Evolutionary conservation across 2,888 invertebrate genomes (phyloP).

Genomic region (Gortyna flavago): DNA sequence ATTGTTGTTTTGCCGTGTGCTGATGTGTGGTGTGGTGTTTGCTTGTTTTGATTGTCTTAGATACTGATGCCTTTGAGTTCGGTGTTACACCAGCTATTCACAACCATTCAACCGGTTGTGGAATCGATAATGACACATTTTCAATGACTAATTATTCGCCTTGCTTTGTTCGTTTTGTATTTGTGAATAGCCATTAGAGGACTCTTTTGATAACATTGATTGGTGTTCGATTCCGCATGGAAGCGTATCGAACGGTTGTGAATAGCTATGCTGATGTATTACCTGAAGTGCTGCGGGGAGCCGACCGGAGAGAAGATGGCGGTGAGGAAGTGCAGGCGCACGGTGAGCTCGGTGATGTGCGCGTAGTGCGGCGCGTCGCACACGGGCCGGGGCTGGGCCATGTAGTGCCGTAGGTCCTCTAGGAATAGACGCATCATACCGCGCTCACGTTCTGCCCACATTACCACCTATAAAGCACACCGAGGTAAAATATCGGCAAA

Average conservation of each 20-base stretch:
- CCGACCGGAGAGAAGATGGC: constrained; percentile 97
- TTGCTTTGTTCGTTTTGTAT: neutral
- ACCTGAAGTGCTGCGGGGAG: constrained; percentile 96
- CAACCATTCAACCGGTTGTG: neutral
- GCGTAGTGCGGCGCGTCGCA: constrained; percentile 84
- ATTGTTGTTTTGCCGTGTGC: neutral
- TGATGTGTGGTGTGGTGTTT: neutral
- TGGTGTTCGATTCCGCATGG: no score
- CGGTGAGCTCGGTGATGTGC: constrained; percentile 97
- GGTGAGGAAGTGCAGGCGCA: constrained; percentile 96
- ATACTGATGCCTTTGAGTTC: neutral
- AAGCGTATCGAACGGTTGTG: neutral
- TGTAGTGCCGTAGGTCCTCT: constrained; percentile 94
- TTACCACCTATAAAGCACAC: constrained; percentile 89
- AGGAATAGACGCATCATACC: constrained; percentile 98
- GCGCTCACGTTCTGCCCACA: constrained; percentile 98
- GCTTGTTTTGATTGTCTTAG: neutral
- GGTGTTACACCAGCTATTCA: neutral
- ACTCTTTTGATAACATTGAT: neutral
- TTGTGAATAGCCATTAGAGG: neutral
- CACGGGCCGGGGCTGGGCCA: constrained; percentile 70
- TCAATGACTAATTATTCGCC: neutral
- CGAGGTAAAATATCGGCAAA: neutral
- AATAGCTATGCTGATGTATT: constrained; percentile 47
- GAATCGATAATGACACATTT: neutral